These are phyloP conservation scores for Gymnoscelis rufifasciata DNA, from an alignment of 2,888 invertebrate species.

Conservation along the genomic window DNA sequence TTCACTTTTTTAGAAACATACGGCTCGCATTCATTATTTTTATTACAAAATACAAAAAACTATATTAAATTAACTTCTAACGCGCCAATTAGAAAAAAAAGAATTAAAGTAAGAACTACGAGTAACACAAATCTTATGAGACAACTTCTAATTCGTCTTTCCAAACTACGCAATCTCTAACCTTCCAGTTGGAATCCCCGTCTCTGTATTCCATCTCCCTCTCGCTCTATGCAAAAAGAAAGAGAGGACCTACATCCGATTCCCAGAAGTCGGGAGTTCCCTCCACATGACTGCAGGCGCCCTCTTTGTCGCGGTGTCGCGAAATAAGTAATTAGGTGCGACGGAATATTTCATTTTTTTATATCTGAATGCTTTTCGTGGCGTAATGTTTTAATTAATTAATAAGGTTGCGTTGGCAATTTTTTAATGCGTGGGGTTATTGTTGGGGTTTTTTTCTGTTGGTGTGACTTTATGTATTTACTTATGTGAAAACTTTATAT, in stretches of 20 bases:
- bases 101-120: too few relatives aligned
- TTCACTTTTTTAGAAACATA: too few relatives aligned
- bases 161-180: not conserved
- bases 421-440: conserved; percentile 15
- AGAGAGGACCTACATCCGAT: conserved; percentile 15
- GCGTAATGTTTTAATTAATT: conserved; percentile 31
- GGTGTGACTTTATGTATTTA: too few relatives aligned
- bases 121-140: too few relatives aligned
- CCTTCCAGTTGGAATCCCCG: conserved; percentile 3
- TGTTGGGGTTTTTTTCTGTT: not conserved
- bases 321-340: conserved; percentile 74
- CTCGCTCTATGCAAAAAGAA: conserved; percentile 20
- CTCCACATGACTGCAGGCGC: conserved; percentile 59
- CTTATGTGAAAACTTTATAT: too few relatives aligned
- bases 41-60: too few relatives aligned
- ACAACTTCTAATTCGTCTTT: too few relatives aligned
- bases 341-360: conserved; percentile 40
- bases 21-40: too few relatives aligned
- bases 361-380: conserved; percentile 23
- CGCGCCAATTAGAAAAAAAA: too few relatives aligned
- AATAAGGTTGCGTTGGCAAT: conserved; percentile 26
- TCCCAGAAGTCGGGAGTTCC: conserved; percentile 31
- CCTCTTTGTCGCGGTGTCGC: conserved; percentile 53
- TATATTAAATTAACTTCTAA: too few relatives aligned
- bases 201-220: not conserved